Conservation (phyloP, 2,797 vertebrate species). For the Nannoperca australis region DNA sequence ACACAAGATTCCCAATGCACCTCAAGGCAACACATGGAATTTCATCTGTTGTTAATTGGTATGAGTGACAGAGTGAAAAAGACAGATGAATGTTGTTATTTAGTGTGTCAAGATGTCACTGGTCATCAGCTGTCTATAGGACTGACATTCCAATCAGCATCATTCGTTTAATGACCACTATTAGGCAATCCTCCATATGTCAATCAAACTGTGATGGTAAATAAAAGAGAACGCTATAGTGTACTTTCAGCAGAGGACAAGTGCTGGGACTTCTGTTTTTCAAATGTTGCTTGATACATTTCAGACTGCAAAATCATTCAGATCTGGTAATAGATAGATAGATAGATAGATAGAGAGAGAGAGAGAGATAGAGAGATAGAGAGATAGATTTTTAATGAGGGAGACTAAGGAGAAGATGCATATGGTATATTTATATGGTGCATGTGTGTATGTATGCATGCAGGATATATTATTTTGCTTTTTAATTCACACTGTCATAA, state of each 20-base stretch:
- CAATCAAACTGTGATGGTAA: slow-evolving; percentile 35
- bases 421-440: slow-evolving; percentile 60
- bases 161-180: slow-evolving; percentile 47
- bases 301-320: neutral
- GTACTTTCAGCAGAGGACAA: neutral
- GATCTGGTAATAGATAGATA: slow-evolving; percentile 22
- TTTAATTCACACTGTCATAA: slow-evolving; percentile 63
- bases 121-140: slow-evolving; percentile 33
- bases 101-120: slow-evolving; percentile 18
- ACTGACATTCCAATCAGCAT: slow-evolving; percentile 29
- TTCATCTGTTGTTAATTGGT: slow-evolving; percentile 21
- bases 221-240: neutral
- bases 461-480: slow-evolving; percentile 43
- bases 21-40: slow-evolving; percentile 23
- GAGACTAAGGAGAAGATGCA: too few relatives aligned
- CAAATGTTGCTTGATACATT: neutral
- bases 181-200: slow-evolving; percentile 27
- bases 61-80: slow-evolving; percentile 15
- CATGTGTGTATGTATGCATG: neutral
- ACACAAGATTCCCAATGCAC: neutral
- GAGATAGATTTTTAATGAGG: slow-evolving; percentile 37
- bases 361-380: slow-evolving; percentile 8
- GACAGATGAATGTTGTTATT: slow-evolving; percentile 8
- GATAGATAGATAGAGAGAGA: slow-evolving; percentile 37
- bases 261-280: neutral